Evolutionary conservation across 2,113 vertebrate species (phyloP).

Genomic region (Boleophthalmus pectinirostris): DNA sequence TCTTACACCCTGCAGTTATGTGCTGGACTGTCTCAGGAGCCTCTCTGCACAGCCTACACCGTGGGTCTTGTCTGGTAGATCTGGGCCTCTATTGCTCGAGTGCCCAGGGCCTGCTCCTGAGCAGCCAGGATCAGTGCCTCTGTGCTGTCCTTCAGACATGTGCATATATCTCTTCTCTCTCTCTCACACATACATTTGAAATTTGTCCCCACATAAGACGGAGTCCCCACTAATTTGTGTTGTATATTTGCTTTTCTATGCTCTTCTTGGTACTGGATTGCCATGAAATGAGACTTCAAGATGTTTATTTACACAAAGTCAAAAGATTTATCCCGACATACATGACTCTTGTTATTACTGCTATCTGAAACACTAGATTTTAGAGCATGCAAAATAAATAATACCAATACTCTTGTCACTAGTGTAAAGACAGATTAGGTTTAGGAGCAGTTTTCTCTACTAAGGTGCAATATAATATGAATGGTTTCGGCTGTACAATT

Average conservation of each 20-base stretch:
- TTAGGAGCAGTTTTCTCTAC: conserved; percentile 37
- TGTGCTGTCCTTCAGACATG: too few species aligned
- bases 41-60: too few species aligned
- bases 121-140: too few species aligned
- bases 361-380: conserved; percentile 70
- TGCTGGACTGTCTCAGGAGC: too few species aligned
- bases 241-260: background rate
- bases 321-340: conserved; percentile 65
- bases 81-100: too few species aligned
- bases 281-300: conserved; percentile 35
- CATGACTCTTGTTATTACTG: conserved; percentile 55
- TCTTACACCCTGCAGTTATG: too few species aligned
- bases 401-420: conserved; percentile 35
- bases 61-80: too few species aligned
- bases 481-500: conserved; percentile 49
- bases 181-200: too few species aligned
- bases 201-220: too few species aligned
- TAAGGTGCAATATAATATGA: conserved; percentile 65
- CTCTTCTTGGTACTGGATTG: background rate
- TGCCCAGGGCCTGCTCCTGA: too few species aligned
- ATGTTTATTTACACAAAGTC: conserved; percentile 74
- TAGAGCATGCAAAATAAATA: conserved; percentile 76
- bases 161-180: too few species aligned
- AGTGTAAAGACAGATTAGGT: conserved; percentile 43
- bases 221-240: too few species aligned